Base-by-base conservation (phyloP, 2,113 vertebrate genomes). In the Dipodomys merriami region DNA sequence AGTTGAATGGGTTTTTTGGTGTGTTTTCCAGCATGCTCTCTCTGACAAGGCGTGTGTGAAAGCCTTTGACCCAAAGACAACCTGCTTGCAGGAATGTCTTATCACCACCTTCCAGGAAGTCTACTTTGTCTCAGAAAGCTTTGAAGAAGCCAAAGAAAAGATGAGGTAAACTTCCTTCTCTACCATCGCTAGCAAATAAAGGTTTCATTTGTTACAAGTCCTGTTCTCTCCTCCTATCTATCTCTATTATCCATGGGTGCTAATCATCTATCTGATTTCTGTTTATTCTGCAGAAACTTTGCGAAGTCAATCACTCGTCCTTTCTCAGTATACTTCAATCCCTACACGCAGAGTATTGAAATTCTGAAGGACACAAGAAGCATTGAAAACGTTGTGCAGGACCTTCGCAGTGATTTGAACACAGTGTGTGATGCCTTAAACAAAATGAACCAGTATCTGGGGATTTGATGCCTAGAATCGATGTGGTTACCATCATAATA, bases 261-360 rank as follows among this genome's bases (percentile, higher is more conserved):
- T 92, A 69, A 96, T 82, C 1, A 1, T 18, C 7, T 89, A 30
- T 90, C 79, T 83, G 81, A 18, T 95, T 97, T 95, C 95, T 95
- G 92, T 92, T 94, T 95, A 84, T 94, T 83, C 98, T 96, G 46
- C 98, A 99, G 99, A 94, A 99, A 99, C 86, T 99, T 99, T 7
- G 99, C 99, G 9, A 99, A 99, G 98, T 98, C 98, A 15, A 99
- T 99, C 95, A 99, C 98, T 96, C 98, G 99, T 33, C 99, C 99
- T 22, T 99, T 99, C 97, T 99, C 99, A 0, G 99, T 99, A n/a
- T 99, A 99, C 98, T 99, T 99, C 97, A 99, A 99, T 97, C 99
- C 99, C 15, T 99, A 99, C 94, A 99, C 99, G 0, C 99, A 99
- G 98, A 99, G 99, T 94, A 96, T 99, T 74, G 99, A 99, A 97